Evolutionary conservation across 2,797 vertebrate species (phyloP).

Genomic region (Hirundo rustica): DNA sequence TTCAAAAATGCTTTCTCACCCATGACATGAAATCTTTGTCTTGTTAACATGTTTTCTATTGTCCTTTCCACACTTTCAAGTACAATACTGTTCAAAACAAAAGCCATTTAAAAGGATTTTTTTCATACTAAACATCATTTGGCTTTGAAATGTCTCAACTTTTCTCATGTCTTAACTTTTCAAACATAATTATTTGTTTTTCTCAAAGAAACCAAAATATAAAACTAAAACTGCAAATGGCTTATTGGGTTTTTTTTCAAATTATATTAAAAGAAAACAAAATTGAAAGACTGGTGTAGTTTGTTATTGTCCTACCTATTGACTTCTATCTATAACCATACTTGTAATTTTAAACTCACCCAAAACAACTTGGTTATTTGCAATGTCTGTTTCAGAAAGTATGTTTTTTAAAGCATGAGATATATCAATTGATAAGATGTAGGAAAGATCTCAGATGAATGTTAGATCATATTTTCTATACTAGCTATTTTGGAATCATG

Average conservation of each 20-base stretch:
- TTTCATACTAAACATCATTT: accelerated
- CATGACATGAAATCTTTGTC: not conserved
- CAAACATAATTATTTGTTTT: not conserved
- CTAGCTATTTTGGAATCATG: not conserved
- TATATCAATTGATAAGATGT: not conserved
- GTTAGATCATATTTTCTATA: not conserved
- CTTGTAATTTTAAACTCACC: not conserved
- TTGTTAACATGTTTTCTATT: not conserved
- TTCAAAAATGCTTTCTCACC: not conserved
- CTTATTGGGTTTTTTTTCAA: not conserved
- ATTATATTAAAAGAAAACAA: not conserved
- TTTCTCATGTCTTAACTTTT: not conserved
- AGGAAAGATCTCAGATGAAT: not conserved
- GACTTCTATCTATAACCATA: not conserved
- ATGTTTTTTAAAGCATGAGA: not conserved
- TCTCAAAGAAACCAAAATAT: not conserved
- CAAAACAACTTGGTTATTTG: not conserved
- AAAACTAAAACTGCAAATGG: not conserved
- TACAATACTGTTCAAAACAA: not conserved
- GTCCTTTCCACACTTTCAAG: not conserved
- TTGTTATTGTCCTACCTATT: not conserved
- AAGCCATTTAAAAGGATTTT: not conserved
- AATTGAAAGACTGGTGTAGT: not conserved
- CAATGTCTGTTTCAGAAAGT: not conserved
- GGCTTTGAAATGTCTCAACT: not conserved